Evolutionary conservation across 92 coral and sea anemone genomes (phyloP).

Genomic region (Epizoanthus illoricatus): DNA sequence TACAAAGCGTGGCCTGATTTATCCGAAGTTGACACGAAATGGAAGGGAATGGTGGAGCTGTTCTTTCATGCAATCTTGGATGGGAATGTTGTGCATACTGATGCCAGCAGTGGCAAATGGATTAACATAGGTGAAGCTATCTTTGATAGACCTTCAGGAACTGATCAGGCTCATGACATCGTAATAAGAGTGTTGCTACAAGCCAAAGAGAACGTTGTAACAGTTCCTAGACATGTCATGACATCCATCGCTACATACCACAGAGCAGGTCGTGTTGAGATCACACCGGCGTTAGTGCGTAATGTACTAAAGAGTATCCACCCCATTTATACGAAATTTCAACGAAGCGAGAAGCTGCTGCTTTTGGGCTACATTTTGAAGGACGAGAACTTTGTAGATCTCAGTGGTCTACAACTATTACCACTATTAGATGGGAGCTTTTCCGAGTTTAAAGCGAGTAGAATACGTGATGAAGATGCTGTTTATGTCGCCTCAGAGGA

Average conservation of each 20-base stretch:
- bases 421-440: constrained; percentile 58
- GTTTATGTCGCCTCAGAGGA: constrained; percentile 59
- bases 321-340: constrained; percentile 4
- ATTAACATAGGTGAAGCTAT: constrained; percentile 22
- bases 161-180: constrained; percentile 15
- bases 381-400: constrained; percentile 47
- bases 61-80: constrained; percentile 32
- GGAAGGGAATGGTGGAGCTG: constrained; percentile 48
- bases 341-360: constrained; percentile 47
- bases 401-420: constrained; percentile 59
- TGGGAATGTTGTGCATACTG: constrained; percentile 12
- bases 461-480: constrained; percentile 10
- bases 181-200: constrained; percentile 39
- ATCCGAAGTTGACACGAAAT: constrained; percentile 51
- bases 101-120: constrained; percentile 13
- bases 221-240: constrained; percentile 54
- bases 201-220: constrained; percentile 30
- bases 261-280: neutral
- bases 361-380: constrained; percentile 62
- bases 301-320: constrained; percentile 33
- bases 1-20: constrained; percentile 76
- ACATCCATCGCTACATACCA: constrained; percentile 1
- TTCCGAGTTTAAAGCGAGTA: neutral
- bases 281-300: constrained; percentile 57
- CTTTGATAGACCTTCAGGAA: constrained; percentile 8